These are phyloP conservation scores for Zaprionus capensis DNA, from an alignment of 1,140 invertebrate species.

Conservation along the genomic window DNA sequence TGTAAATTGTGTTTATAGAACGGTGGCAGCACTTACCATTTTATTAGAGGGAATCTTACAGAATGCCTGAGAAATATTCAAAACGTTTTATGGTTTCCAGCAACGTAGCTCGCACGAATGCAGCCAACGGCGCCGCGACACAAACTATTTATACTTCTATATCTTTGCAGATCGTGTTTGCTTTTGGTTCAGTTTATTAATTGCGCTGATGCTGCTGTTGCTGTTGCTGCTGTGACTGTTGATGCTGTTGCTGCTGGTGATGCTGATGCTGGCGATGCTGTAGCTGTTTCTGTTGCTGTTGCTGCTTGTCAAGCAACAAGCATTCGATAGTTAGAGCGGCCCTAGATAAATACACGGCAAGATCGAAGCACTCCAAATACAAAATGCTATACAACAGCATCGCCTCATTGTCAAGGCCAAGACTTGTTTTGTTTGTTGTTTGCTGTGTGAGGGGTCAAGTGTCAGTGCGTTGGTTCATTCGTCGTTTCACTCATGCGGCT, in stretches of 20 bases:
- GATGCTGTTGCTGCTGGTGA: conserved; percentile 1
- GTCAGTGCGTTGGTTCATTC: conserved; percentile 62
- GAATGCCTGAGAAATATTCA: conserved; percentile 42
- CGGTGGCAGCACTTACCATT: conserved; percentile 41
- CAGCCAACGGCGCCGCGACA: conserved; percentile 56
- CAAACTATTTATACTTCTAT: conserved; percentile 80
- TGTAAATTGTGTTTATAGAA: conserved; percentile 14
- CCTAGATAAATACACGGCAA: conserved; percentile 70
- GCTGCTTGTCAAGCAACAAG: conserved; percentile 50
- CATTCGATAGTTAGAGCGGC: conserved; percentile 58
- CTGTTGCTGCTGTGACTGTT: conserved; percentile 28
- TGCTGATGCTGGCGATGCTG: conserved; percentile 24
- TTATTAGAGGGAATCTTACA: conserved; percentile 33
- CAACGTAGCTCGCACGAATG: conserved; percentile 67
- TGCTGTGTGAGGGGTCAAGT: conserved; percentile 72
- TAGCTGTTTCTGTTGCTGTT: conserved; percentile 15
- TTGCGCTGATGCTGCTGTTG: conserved; percentile 57
- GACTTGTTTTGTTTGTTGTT: conserved; percentile 62
- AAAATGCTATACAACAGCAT: conserved; percentile 48
- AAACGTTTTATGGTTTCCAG: conserved; percentile 51
- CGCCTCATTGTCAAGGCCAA: conserved; percentile 74
- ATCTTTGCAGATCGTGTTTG: conserved; percentile 55
- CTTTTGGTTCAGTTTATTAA: conserved; percentile 72
- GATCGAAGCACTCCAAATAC: conserved; percentile 45
- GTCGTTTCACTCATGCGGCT: conserved; percentile 32